These are phyloP conservation scores for Phocoena phocoena DNA, from an alignment of 2,113 vertebrate species.

Conservation along the genomic window DNA sequence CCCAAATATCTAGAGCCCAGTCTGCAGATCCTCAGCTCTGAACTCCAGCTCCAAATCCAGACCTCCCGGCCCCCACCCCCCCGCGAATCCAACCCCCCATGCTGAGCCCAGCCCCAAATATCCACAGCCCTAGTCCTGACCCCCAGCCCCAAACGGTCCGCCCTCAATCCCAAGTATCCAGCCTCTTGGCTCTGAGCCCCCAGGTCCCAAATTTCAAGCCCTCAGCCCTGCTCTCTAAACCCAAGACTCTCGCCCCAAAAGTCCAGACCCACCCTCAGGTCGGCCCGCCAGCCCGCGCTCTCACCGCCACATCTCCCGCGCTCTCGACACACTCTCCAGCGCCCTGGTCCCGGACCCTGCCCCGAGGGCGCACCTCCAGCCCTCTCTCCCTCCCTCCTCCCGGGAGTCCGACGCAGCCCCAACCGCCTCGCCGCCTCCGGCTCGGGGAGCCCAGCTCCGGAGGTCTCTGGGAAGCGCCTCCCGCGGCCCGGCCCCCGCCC, in stretches of 20 bases:
- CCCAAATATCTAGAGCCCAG: background rate
- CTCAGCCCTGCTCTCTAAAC: background rate
- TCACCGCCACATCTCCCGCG: background rate
- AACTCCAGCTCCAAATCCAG: background rate
- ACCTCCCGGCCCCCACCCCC: background rate
- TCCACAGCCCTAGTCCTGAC: background rate
- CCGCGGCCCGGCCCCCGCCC: background rate
- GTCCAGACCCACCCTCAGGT: background rate
- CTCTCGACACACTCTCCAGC: background rate
- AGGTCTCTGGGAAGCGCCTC: slow-evolving; percentile 31
- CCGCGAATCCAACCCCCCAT: background rate
- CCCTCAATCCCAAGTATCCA: background rate
- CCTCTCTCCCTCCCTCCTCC: background rate
- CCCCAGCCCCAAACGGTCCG: background rate
- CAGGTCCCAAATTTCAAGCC: background rate
- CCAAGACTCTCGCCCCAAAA: background rate
- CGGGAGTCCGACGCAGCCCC: background rate
- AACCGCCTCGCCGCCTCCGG: background rate
- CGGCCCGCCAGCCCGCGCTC: background rate
- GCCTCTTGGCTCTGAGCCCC: background rate
- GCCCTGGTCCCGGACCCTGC: background rate
- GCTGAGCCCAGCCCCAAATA: background rate
- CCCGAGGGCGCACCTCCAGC: background rate
- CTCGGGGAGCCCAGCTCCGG: fast-evolving
- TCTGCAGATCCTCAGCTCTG: background rate